Evolutionary conservation across 2,113 vertebrate species (phyloP).

Genomic region (Myiozetetes cayanensis): DNA sequence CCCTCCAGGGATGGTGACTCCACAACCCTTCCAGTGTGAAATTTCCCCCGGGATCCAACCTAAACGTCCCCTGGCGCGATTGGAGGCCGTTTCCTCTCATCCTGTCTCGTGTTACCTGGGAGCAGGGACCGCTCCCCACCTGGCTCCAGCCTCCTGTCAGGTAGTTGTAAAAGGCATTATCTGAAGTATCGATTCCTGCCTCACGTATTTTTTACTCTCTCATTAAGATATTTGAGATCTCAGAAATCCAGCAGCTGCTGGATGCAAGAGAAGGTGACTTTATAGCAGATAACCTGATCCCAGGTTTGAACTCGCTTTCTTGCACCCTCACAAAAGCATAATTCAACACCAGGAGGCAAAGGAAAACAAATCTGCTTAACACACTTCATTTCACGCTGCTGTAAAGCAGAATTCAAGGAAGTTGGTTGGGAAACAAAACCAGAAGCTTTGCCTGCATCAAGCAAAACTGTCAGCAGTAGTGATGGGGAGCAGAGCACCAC

Average conservation of each 20-base stretch:
- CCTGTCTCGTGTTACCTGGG: not conserved
- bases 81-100: not conserved
- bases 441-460: not conserved
- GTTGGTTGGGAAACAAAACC: not conserved
- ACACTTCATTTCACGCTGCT: not conserved
- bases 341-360: not conserved
- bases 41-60: not conserved
- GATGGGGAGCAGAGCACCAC: not conserved
- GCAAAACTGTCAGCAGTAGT: not conserved
- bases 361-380: not conserved
- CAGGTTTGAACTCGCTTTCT: not conserved
- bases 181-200: not conserved
- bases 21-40: not conserved
- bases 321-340: not conserved
- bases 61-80: accelerated
- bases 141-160: not conserved
- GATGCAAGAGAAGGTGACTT: not conserved
- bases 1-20: not conserved
- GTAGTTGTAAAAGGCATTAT: accelerated
- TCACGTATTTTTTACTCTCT: not conserved
- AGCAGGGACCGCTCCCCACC: not conserved
- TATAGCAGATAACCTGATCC: not conserved
- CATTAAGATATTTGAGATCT: not conserved
- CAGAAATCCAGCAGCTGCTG: not conserved
- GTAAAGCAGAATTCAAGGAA: not conserved